Evolutionary conservation across 2,888 invertebrate species (phyloP).

Genomic region (Strigamia maritima): DNA sequence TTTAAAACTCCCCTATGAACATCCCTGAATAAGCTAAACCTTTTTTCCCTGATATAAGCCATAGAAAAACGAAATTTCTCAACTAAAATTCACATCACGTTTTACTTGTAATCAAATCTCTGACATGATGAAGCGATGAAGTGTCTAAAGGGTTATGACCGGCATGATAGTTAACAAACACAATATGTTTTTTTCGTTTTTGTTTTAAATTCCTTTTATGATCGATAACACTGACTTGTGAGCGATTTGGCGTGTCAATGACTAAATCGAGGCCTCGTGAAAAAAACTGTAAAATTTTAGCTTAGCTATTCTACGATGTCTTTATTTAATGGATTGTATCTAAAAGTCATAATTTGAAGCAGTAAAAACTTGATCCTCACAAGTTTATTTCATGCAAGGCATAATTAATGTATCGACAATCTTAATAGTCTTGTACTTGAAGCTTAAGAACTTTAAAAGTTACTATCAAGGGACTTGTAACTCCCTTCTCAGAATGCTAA

Average conservation of each 20-base stretch:
- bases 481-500: no score
- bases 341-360: background rate
- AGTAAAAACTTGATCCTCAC: background rate
- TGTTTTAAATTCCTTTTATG: background rate
- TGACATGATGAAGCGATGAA: background rate
- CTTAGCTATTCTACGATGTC: background rate
- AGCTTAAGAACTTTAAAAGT: background rate
- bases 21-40: background rate
- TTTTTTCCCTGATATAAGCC: background rate
- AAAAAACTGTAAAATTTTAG: no score
- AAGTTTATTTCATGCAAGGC: background rate
- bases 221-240: no score
- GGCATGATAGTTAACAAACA: background rate
- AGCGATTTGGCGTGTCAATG: no score
- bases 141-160: slow-evolving; percentile 8
- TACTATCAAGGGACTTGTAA: background rate
- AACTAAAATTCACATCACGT: background rate
- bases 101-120: slow-evolving; percentile 7
- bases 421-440: background rate
- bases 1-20: background rate
- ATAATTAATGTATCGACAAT: slow-evolving; percentile 5
- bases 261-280: no score
- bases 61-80: background rate
- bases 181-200: background rate
- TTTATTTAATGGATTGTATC: background rate